Evolutionary conservation across 2,888 invertebrate genomes (phyloP).

Genomic region (Tethea ocularis): DNA sequence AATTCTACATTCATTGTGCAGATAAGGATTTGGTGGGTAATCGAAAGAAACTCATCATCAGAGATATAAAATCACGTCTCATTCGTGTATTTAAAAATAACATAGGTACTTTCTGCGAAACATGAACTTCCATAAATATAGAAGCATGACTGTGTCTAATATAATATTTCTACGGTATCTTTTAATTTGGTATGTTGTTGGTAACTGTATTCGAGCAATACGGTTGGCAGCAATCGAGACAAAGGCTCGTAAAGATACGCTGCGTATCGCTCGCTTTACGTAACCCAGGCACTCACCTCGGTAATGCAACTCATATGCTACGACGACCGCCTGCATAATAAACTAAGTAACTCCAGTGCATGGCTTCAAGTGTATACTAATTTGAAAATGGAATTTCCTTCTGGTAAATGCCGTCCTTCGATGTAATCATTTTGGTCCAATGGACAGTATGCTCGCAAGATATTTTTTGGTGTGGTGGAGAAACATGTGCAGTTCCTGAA

Average conservation of each 20-base stretch:
- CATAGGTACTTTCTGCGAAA: too few species aligned
- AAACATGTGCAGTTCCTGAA: too few species aligned
- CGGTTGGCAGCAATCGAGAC: slow-evolving; percentile 69
- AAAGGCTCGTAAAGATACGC: slow-evolving; percentile 79
- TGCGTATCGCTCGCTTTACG: slow-evolving; percentile 48
- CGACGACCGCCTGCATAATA: slow-evolving; percentile 3
- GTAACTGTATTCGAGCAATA: slow-evolving; percentile 41
- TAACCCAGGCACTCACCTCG: slow-evolving; percentile 48
- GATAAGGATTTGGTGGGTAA: too few species aligned
- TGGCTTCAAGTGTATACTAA: slow-evolving; percentile 4
- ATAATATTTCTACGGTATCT: background rate
- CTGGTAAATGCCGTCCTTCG: background rate
- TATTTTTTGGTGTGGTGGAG: too few species aligned
- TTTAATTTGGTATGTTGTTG: slow-evolving; percentile 17
- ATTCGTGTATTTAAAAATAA: too few species aligned
- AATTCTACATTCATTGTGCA: too few species aligned
- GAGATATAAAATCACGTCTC: too few species aligned
- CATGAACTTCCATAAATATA: background rate
- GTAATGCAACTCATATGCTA: slow-evolving; percentile 10
- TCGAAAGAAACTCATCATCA: too few species aligned
- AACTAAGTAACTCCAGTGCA: slow-evolving; percentile 1
- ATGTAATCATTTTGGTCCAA: too few species aligned
- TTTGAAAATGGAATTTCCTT: background rate
- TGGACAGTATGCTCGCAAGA: too few species aligned
- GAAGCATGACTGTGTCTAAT: background rate